These are phyloP conservation scores for Deilephila elpenor DNA, from an alignment of 2,888 invertebrate genomes.

Conservation along the genomic window DNA sequence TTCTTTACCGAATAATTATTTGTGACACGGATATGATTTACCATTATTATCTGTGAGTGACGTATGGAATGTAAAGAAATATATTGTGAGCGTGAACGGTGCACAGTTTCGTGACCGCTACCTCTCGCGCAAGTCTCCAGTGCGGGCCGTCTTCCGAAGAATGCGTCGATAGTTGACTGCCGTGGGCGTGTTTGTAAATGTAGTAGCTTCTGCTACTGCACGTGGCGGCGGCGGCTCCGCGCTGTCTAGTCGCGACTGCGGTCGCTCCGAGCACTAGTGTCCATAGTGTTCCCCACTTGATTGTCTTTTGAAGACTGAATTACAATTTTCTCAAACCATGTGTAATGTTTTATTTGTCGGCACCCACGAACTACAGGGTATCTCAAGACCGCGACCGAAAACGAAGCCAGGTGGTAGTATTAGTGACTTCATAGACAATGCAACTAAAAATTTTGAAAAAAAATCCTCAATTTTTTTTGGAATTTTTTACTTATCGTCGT, in stretches of 20 bases:
- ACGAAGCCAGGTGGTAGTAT: no score
- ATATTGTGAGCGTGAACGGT: neutral
- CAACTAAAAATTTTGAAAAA: no score
- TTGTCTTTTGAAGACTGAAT: slow-evolving; percentile 72
- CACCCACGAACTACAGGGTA: neutral
- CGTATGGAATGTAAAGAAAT: neutral
- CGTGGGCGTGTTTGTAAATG: no score
- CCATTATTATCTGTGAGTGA: neutral
- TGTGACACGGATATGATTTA: slow-evolving; percentile 19
- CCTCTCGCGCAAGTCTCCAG: neutral
- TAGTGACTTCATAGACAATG: no score
- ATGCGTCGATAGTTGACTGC: no score
- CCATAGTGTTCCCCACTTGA: slow-evolving; percentile 48
- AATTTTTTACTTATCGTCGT: no score
- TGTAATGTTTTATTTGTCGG: slow-evolving; percentile 42
- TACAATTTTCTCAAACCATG: slow-evolving; percentile 59
- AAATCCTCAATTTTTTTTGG: no score
- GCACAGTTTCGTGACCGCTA: neutral
- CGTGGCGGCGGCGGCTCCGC: neutral
- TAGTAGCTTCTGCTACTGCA: no score
- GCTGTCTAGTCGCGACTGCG: slow-evolving; percentile 16
- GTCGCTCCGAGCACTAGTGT: slow-evolving; percentile 34
- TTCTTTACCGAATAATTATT: slow-evolving; percentile 1
- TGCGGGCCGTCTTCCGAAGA: neutral
- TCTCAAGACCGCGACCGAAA: no score